Evolutionary conservation across 1,140 invertebrate genomes (phyloP).

Genomic region (Diabrotica virgifera): DNA sequence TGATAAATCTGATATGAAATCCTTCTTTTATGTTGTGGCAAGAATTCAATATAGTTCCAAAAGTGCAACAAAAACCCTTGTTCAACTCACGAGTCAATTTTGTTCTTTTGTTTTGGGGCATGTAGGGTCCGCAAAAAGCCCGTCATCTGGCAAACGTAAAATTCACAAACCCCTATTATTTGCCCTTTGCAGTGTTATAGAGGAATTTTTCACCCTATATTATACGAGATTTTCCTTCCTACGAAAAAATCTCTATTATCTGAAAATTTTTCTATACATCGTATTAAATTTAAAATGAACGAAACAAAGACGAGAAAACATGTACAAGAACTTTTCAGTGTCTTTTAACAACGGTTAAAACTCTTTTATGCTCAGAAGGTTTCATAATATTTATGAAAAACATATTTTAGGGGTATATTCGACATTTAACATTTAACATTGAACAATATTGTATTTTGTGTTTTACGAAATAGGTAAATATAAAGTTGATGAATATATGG

Average conservation of each 20-base stretch:
- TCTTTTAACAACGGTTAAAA: too few species aligned
- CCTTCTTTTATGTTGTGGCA: slow-evolving; percentile 7
- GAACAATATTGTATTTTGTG: too few species aligned
- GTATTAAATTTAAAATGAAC: background rate
- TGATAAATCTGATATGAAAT: slow-evolving; percentile 16
- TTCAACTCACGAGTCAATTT: slow-evolving; percentile 12
- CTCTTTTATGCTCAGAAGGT: too few species aligned
- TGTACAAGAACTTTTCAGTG: background rate
- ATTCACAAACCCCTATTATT: slow-evolving; percentile 14
- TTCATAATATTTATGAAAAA: too few species aligned
- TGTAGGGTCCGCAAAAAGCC: slow-evolving; percentile 15
- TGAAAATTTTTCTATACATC: background rate
- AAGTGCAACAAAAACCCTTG: slow-evolving; percentile 11
- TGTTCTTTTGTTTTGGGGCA: slow-evolving; percentile 9
- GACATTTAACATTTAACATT: too few species aligned
- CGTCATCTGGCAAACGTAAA: slow-evolving; percentile 12
- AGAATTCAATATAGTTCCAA: slow-evolving; percentile 8
- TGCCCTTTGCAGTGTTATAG: background rate
- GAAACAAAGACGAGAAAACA: background rate
- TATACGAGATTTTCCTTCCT: slow-evolving; percentile 3
- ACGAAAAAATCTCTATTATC: slow-evolving; percentile 1
- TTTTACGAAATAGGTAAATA: too few species aligned
- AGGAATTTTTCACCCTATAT: slow-evolving; percentile 10
- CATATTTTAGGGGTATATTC: too few species aligned
- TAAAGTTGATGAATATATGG: too few species aligned